phyloP scores from a whole-genome alignment of 2,797 vertebrate species.

The Hoplostethus mediterraneus region DNA sequence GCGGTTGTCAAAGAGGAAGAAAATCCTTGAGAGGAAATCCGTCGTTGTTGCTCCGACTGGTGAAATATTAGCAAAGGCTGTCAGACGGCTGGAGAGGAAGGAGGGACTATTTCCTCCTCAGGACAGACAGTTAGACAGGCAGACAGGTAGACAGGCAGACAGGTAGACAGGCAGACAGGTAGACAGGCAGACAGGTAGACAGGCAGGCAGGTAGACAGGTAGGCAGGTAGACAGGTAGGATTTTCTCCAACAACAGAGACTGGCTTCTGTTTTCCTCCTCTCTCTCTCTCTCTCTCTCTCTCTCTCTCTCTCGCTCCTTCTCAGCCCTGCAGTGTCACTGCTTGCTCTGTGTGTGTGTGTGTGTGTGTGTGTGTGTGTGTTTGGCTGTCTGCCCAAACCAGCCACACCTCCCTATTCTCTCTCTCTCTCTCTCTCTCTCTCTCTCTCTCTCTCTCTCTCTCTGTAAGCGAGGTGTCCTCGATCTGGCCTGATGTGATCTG shows the following conservation, averaged over 20 bases:
- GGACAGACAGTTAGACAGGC: too few relatives aligned
- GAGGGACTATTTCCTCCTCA: too few relatives aligned
- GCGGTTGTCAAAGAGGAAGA: too few relatives aligned
- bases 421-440: constrained; percentile 1
- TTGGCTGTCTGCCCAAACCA: not conserved
- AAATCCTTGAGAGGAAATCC: not conserved
- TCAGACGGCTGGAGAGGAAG: too few relatives aligned
- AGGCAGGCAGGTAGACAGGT: too few relatives aligned
- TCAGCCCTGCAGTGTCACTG: constrained; percentile 28
- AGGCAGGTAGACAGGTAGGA: not conserved
- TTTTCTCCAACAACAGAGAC: constrained; percentile 5
- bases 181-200: constrained; percentile 3
- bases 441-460: constrained; percentile 4
- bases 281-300: constrained; percentile 12
- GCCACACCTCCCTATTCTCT: constrained; percentile 44
- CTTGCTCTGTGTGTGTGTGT: constrained; percentile 11
- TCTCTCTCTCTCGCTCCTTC: constrained; percentile 7
- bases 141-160: not conserved
- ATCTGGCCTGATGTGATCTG: constrained; percentile 16
- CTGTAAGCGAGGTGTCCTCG: constrained; percentile 3
- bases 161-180: constrained; percentile 12
- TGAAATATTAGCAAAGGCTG: too few relatives aligned
- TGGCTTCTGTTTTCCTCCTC: not conserved
- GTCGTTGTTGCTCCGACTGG: too few relatives aligned
- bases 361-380: constrained; percentile 14